A percentile compares a stretch with the other conserved stretches of the same genome.
Conservation (phyloP, 2,888 invertebrate genomes). For the Sminthurides aquaticus region DNA sequence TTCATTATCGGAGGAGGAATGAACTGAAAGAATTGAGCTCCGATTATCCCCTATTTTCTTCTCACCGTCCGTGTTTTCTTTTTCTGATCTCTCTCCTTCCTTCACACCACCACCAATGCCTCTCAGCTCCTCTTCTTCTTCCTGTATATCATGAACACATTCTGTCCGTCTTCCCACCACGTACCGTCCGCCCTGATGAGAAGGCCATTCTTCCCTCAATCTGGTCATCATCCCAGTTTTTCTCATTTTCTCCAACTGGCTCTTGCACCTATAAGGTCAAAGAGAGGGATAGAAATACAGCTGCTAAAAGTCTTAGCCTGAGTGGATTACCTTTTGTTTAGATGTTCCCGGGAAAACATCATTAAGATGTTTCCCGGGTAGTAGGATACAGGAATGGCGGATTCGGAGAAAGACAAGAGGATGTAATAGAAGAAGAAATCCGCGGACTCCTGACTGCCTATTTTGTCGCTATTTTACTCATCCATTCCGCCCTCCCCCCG, state of each 20-base stretch:
- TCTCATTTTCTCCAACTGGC: slow-evolving; percentile 9
- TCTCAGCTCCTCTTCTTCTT: not conserved
- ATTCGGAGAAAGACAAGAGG: not conserved
- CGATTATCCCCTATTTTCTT: slow-evolving; percentile 13
- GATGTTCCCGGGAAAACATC: not conserved
- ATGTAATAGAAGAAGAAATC: no score
- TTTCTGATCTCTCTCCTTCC: slow-evolving; percentile 1
- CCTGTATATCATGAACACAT: not conserved
- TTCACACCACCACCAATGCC: not conserved
- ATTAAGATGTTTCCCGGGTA: no score
- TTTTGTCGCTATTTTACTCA: no score
- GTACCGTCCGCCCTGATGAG: not conserved
- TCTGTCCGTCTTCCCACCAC: not conserved
- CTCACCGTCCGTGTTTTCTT: slow-evolving; percentile 32
- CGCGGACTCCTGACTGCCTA: no score
- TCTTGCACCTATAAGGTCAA: slow-evolving; percentile 18
- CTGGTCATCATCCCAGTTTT: slow-evolving; percentile 8
- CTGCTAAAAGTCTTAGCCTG: not conserved
- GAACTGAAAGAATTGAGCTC: not conserved
- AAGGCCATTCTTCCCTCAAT: not conserved
- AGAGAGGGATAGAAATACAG: not conserved
- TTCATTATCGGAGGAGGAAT: slow-evolving; percentile 19
- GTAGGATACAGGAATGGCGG: no score
- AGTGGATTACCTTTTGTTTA: not conserved
- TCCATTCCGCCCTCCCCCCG: no score